Base-by-base conservation (phyloP, 2,888 invertebrate species). In the Dicyrtoma fusca region DNA sequence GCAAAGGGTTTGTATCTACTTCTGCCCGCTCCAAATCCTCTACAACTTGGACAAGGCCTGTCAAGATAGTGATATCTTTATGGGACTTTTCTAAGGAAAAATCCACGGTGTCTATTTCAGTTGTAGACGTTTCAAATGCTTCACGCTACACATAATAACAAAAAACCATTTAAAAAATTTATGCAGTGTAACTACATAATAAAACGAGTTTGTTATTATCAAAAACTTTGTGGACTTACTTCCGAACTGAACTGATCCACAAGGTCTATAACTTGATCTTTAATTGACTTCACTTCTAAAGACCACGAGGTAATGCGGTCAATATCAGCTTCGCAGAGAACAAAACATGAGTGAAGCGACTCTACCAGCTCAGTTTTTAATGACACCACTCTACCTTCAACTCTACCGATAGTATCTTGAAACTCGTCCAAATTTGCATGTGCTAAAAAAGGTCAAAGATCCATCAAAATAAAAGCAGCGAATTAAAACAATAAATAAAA, bases 271-370 rank as follows among this genome's bases (percentile, higher is more conserved):
- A 73, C 55, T 42, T 76, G 70, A 1, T 75, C 61, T 17, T 77
- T 59, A n/a, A 77, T 66, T n/a, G 66, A 74, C 1, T 45, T n/a
- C 17, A 77, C 69, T 66, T 78, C 75, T 2, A 65, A 65, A 26
- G 72, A 76, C 78, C 79, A 78, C n/a, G 76, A 72, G 5, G 75
- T 70, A 1, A 79, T 78, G 25, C 78, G 51, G 47, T 78, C 76
- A 66, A 78, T 68, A 68, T 79, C 79, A 0, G 77, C 61, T 17
- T 79, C 79, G 23, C 57, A 71, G 14, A 75, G 19, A 6, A 74
- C 75, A 74, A 79, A 77, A 23, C 74, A 72, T 1, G 75, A 68
- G 19, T 75, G 63, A 5, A 78, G 34, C 0, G 78, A 74, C 49
- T 75, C 72, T 8, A 77, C 68, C 1, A 79, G 55, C 51, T 75